phyloP scores from a whole-genome alignment of 2,113 vertebrate genomes.

The Paramisgurnus dabryanus region DNA sequence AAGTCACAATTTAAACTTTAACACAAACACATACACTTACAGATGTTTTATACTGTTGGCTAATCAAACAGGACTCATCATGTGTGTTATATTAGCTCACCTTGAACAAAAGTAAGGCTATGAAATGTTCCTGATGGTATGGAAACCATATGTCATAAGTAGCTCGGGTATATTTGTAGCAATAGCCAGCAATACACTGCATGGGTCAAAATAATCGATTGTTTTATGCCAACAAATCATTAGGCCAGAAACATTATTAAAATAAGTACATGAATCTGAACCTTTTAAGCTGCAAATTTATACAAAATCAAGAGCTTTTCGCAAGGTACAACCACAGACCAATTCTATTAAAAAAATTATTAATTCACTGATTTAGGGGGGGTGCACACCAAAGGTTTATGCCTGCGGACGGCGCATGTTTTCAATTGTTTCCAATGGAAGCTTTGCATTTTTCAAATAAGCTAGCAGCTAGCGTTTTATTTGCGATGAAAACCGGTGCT shows the following conservation, averaged over 20 bases:
- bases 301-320: no score
- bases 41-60: slow-evolving; percentile 16
- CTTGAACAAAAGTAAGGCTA: background rate
- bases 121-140: background rate
- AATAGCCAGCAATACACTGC: no score
- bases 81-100: slow-evolving; percentile 15
- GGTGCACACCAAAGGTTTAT: no score
- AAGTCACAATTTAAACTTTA: slow-evolving; percentile 21
- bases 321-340: no score
- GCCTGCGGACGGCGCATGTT: no score
- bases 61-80: slow-evolving; percentile 39
- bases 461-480: no score
- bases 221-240: background rate
- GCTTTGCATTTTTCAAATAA: no score
- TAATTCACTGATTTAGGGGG: no score
- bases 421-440: no score
- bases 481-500: no score
- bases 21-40: background rate
- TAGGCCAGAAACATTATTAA: background rate
- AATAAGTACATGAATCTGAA: background rate
- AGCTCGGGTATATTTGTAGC: background rate
- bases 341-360: background rate
- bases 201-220: no score
- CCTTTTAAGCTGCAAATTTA: no score
- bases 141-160: background rate